phyloP scores from a whole-genome alignment of 2,888 invertebrate genomes.

The Gari tellinella region DNA sequence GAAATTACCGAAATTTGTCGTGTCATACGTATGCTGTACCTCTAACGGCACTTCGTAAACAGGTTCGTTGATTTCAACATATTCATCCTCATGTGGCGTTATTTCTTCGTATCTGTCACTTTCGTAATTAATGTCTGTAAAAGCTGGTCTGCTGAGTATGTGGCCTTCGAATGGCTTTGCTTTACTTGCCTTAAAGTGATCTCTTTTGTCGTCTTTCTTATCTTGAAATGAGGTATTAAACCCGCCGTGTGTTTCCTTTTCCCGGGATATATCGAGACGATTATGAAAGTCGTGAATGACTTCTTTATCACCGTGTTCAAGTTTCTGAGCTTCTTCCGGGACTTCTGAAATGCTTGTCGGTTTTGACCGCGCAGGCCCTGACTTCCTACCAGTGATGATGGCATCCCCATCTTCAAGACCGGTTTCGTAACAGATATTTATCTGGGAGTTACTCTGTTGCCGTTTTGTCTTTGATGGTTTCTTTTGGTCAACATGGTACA shows the following conservation, averaged over 20 bases:
- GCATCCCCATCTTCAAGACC: constrained; percentile 22
- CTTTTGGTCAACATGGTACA: constrained; percentile 30
- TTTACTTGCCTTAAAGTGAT: no score
- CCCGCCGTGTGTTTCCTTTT: no score
- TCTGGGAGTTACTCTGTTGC: constrained; percentile 29
- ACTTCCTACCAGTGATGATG: constrained; percentile 14
- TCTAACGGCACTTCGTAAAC: no score
- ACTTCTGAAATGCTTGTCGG: no score
- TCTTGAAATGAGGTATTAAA: no score
- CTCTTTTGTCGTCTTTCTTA: no score
- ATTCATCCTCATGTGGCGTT: constrained; percentile 12
- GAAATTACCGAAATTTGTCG: no score
- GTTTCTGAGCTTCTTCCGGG: no score
- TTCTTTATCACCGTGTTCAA: no score
- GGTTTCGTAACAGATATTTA: constrained; percentile 42
- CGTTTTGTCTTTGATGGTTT: constrained; percentile 13
- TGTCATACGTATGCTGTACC: no score
- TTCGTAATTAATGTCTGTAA: constrained; percentile 30
- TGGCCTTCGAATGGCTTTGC: neutral
- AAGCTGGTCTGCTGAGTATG: constrained; percentile 27
- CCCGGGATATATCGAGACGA: no score
- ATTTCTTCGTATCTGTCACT: constrained; percentile 1
- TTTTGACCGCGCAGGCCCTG: neutral
- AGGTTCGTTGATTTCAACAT: constrained; percentile 36
- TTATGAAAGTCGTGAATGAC: no score